Evolutionary conservation across 2,888 invertebrate species (phyloP).

Genomic region (Lycaena phlaeas): DNA sequence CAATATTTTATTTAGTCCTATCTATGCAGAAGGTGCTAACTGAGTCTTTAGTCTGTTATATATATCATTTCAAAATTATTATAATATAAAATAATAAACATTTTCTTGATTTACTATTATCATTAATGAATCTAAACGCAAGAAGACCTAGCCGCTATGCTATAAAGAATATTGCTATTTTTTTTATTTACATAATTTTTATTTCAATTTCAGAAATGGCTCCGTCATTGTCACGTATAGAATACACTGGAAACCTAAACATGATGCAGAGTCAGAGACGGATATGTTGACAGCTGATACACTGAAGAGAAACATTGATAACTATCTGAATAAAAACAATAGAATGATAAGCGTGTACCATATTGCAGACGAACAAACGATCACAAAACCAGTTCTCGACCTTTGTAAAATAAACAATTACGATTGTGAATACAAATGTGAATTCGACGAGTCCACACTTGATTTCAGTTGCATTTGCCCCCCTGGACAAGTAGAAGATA

Average conservation of each 20-base stretch:
- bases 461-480: slow-evolving; percentile 80
- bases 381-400: slow-evolving; percentile 68
- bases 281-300: slow-evolving; percentile 63
- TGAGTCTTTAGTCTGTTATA: too few relatives aligned
- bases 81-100: too few relatives aligned
- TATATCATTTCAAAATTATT: too few relatives aligned
- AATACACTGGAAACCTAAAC: slow-evolving; percentile 76
- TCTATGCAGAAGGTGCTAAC: too few relatives aligned
- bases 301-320: slow-evolving; percentile 58
- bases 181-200: slow-evolving; percentile 9
- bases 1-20: too few relatives aligned
- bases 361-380: slow-evolving; percentile 54
- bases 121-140: too few relatives aligned
- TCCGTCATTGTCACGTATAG: slow-evolving; percentile 78
- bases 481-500: slow-evolving; percentile 52
- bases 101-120: too few relatives aligned
- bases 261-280: slow-evolving; percentile 45
- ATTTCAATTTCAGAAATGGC: slow-evolving; percentile 71
- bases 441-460: slow-evolving; percentile 75
- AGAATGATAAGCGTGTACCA: slow-evolving; percentile 70
- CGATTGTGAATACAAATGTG: slow-evolving; percentile 78
- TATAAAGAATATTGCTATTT: too few relatives aligned
- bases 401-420: slow-evolving; percentile 77
- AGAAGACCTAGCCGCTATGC: too few relatives aligned
- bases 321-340: slow-evolving; percentile 58